These are phyloP conservation scores for Branchinecta lindahli DNA, from an alignment of 1,140 invertebrate species.

Conservation along the genomic window DNA sequence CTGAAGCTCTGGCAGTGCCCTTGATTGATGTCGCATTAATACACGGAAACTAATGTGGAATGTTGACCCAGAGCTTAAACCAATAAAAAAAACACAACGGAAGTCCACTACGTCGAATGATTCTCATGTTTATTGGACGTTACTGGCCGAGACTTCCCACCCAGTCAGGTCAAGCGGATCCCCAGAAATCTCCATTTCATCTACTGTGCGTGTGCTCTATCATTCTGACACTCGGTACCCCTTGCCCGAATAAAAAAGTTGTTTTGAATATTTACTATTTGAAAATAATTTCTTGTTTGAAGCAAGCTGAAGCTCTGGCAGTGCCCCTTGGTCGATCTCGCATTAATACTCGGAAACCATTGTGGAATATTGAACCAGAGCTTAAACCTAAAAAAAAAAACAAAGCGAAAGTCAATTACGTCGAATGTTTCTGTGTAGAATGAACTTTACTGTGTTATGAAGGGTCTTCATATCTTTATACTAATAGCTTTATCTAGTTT, in stretches of 20 bases:
- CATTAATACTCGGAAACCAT: neutral
- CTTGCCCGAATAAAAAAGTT: slow-evolving; percentile 2
- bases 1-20: neutral
- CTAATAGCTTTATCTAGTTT: too few species aligned
- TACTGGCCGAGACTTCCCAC: too few species aligned
- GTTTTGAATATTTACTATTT: slow-evolving; percentile 6
- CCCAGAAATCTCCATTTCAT: too few species aligned
- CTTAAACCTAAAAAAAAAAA: slow-evolving; percentile 6
- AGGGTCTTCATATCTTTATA: too few species aligned
- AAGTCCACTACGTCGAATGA: too few species aligned
- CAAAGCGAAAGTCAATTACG: too few species aligned
- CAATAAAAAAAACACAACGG: too few species aligned
- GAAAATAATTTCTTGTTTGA: slow-evolving; percentile 6
- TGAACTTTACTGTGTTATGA: too few species aligned
- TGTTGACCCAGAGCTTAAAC: slow-evolving; percentile 5
- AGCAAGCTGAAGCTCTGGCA: neutral
- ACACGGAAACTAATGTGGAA: neutral
- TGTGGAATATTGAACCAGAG: slow-evolving; percentile 1
- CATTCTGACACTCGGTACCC: neutral
- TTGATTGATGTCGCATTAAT: slow-evolving; percentile 1
- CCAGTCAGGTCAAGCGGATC: too few species aligned
- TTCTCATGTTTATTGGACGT: too few species aligned
- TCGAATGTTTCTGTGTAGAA: too few species aligned
- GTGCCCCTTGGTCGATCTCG: neutral
- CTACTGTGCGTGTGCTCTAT: slow-evolving; percentile 2